These are phyloP conservation scores for Choristoneura fumiferana DNA, from an alignment of 1,140 invertebrate genomes.

Conservation along the genomic window DNA sequence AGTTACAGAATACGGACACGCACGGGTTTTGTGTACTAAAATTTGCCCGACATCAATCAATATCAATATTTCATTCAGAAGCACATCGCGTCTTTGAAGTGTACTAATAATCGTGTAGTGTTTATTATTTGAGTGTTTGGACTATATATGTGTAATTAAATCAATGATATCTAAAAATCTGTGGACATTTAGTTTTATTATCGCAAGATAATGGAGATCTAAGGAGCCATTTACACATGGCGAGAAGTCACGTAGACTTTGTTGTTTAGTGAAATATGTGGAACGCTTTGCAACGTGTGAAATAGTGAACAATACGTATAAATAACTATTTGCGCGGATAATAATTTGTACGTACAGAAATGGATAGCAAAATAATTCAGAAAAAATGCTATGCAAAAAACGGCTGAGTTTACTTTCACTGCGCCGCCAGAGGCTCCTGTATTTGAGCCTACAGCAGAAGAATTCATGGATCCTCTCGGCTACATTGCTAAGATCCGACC, in stretches of 20 bases:
- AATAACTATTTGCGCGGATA: slow-evolving; percentile 20
- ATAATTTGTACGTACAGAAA: slow-evolving; percentile 28
- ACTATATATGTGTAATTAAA: neutral
- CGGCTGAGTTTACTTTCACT: slow-evolving; percentile 79
- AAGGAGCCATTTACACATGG: slow-evolving; percentile 76
- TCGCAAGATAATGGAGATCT: slow-evolving; percentile 25
- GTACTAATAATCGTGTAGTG: slow-evolving; percentile 6
- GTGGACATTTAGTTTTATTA: slow-evolving; percentile 17
- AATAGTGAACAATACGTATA: neutral
- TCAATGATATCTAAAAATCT: slow-evolving; percentile 14
- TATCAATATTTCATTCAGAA: neutral
- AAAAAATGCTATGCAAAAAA: slow-evolving; percentile 75
- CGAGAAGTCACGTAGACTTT: slow-evolving; percentile 73
- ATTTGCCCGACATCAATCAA: slow-evolving; percentile 14
- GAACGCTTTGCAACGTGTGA: slow-evolving; percentile 6
- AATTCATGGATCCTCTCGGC: slow-evolving; percentile 83
- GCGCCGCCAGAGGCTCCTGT: slow-evolving; percentile 83
- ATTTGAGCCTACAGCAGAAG: slow-evolving; percentile 82
- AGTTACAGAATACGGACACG: slow-evolving; percentile 17
- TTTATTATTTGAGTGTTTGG: neutral
- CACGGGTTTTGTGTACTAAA: slow-evolving; percentile 10
- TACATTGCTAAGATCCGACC: slow-evolving; percentile 84
- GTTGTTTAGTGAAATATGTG: slow-evolving; percentile 36
- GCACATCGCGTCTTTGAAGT: slow-evolving; percentile 1
- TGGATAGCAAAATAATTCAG: slow-evolving; percentile 73